Evolutionary conservation across 2,113 vertebrate genomes (phyloP).

Genomic region (Falco punctatus): DNA sequence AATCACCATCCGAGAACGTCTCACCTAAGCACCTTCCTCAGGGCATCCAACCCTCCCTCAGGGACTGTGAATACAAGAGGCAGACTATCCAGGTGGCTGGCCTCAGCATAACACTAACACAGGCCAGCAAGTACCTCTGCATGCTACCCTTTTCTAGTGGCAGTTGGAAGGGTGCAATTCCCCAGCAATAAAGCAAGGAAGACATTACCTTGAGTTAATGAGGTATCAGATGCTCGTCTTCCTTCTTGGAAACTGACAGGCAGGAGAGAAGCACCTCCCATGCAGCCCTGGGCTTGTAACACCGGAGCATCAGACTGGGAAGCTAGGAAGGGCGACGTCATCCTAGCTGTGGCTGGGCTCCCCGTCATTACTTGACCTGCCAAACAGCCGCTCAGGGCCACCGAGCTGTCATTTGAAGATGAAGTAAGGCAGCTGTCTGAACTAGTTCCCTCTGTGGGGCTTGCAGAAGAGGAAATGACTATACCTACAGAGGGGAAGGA

Average conservation of each 20-base stretch:
- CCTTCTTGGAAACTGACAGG: constrained; percentile 93
- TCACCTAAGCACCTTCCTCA: neutral
- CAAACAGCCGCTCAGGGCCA: constrained; percentile 74
- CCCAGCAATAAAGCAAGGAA: neutral
- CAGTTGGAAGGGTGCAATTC: neutral
- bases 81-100: neutral
- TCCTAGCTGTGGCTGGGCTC: constrained; percentile 71
- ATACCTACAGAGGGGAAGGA: constrained; percentile 79
- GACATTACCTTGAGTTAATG: constrained; percentile 91
- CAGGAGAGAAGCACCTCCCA: constrained; percentile 78
- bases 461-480: constrained; percentile 80
- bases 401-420: constrained; percentile 72
- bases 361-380: constrained; percentile 74
- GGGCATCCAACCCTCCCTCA: neutral
- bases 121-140: neutral
- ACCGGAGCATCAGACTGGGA: constrained; percentile 87
- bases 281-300: constrained; percentile 84
- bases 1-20: neutral
- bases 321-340: constrained; percentile 76
- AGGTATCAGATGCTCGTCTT: constrained; percentile 95
- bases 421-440: constrained; percentile 92
- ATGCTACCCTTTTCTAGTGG: neutral
- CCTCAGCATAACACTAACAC: neutral
- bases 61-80: neutral
- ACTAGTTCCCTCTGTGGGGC: constrained; percentile 86